phyloP scores from a whole-genome alignment of 23 tunicate species.

The Halocynthia aurantium region DNA sequence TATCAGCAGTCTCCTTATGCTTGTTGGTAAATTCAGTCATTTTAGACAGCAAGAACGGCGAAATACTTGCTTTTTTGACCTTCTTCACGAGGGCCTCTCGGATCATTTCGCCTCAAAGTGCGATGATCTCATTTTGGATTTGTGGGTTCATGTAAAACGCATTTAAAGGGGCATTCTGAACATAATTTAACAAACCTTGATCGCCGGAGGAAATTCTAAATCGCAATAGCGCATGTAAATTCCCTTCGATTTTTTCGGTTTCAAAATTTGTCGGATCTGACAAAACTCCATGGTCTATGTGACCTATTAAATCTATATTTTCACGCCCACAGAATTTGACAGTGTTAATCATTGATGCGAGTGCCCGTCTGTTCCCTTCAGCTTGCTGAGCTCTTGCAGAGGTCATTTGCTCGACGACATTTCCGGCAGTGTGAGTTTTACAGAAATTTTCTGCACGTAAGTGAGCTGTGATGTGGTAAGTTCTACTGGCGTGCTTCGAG shows the following conservation, averaged over 20 bases:
- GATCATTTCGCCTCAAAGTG: not conserved
- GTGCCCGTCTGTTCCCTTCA: not conserved
- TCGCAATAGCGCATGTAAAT: conserved; percentile 10
- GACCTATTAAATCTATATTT: conserved; percentile 2
- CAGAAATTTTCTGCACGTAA: not conserved
- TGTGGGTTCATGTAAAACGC: not conserved
- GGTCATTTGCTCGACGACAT: not conserved
- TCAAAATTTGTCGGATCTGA: conserved; percentile 10
- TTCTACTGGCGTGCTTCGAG: conserved; percentile 25
- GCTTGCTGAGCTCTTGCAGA: too few relatives aligned
- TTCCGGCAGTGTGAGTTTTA: too few relatives aligned
- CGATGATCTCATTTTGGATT: not conserved
- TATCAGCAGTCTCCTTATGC: conserved; percentile 13
- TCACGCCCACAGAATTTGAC: too few relatives aligned
- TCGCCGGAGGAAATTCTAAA: not conserved
- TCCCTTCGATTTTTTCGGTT: conserved; percentile 25
- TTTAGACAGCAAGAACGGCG: conserved; percentile 11
- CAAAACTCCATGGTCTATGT: conserved; percentile 1
- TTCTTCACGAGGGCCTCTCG: conserved; percentile 1
- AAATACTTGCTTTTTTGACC: conserved; percentile 3
- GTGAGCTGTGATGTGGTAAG: conserved; percentile 36
- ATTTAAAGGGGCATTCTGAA: conserved; percentile 1
- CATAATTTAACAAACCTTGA: not conserved
- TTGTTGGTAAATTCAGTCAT: conserved; percentile 20
- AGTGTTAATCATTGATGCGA: not conserved